phyloP scores from a whole-genome alignment of 1,140 invertebrate species.

The Ephestia elutella region DNA sequence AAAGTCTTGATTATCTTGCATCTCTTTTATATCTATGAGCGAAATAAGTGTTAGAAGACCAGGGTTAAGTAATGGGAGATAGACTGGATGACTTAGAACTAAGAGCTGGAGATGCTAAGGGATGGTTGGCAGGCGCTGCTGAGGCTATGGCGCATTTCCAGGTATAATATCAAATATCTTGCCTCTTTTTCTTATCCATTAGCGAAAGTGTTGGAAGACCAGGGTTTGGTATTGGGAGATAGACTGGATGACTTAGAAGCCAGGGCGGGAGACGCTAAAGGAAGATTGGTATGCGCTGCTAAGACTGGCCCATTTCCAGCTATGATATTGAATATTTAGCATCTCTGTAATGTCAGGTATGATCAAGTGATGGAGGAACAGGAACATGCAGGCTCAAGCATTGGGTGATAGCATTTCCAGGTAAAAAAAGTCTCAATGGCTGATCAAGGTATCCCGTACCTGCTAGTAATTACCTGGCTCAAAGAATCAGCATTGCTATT shows the following conservation, averaged over 20 bases:
- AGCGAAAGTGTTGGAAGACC: background rate
- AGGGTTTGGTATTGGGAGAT: background rate
- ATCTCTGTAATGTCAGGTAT: background rate
- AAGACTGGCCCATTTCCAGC: conserved; percentile 88
- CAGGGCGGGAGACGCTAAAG: conserved; percentile 86
- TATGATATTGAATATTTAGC: conserved; percentile 13
- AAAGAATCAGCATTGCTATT: too few species aligned
- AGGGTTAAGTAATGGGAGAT: background rate
- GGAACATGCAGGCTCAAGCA: background rate
- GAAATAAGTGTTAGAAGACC: background rate
- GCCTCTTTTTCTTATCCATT: background rate
- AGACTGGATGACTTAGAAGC: conserved; percentile 82
- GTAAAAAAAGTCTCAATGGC: too few species aligned
- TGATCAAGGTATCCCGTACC: too few species aligned
- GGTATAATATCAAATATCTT: conserved; percentile 24
- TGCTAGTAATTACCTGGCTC: too few species aligned
- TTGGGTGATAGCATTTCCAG: background rate
- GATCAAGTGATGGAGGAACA: background rate
- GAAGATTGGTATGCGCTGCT: conserved; percentile 89
- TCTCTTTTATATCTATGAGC: background rate
- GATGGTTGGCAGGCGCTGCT: conserved; percentile 89
- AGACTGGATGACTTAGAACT: conserved; percentile 82
- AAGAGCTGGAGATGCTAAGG: conserved; percentile 85
- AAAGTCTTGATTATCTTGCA: background rate
- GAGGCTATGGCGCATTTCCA: conserved; percentile 91